Percentiles rank a stretch among this genome's conserved stretches.
phyloP scores from a whole-genome alignment of 2,113 vertebrate genomes.

The Condylura cristata region DNA sequence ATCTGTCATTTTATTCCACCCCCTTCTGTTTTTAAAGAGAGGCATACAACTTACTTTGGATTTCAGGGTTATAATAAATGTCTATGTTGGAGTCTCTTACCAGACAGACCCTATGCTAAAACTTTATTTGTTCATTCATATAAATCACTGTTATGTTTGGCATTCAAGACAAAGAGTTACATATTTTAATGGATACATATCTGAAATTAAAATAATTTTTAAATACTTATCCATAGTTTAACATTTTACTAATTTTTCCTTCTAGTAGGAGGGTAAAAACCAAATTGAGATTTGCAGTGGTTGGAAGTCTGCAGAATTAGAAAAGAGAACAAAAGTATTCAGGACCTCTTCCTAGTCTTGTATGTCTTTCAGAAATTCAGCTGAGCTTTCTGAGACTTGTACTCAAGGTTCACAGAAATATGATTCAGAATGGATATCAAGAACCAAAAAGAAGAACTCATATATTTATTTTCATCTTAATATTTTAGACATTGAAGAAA shows the following conservation, averaged over 20 bases:
- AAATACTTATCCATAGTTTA: background rate
- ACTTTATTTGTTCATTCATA: background rate
- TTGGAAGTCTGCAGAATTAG: constrained; percentile 1
- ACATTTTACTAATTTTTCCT: constrained; percentile 29
- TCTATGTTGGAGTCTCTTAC: background rate
- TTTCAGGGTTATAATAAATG: constrained; percentile 12
- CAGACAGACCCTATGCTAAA: background rate
- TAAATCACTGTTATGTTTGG: constrained; percentile 9
- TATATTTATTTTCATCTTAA: background rate
- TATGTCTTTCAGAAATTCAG: constrained; percentile 41
- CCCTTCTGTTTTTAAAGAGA: constrained; percentile 16
- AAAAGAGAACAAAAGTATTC: constrained; percentile 7
- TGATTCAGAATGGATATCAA: background rate
- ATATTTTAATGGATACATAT: constrained; percentile 5
- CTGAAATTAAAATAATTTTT: constrained; percentile 28
- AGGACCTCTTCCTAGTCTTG: constrained; percentile 18
- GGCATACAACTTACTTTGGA: background rate
- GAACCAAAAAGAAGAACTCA: background rate
- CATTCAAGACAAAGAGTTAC: background rate
- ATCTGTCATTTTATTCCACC: background rate
- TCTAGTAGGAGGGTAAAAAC: constrained; percentile 12
- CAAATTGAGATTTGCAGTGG: constrained; percentile 13
- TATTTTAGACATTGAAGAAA: constrained; percentile 46
- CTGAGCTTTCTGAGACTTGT: background rate
- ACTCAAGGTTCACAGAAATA: constrained; percentile 33